phyloP scores from a whole-genome alignment of 2,113 vertebrate species.

The Sinocyclocheilus rhinocerous region DNA sequence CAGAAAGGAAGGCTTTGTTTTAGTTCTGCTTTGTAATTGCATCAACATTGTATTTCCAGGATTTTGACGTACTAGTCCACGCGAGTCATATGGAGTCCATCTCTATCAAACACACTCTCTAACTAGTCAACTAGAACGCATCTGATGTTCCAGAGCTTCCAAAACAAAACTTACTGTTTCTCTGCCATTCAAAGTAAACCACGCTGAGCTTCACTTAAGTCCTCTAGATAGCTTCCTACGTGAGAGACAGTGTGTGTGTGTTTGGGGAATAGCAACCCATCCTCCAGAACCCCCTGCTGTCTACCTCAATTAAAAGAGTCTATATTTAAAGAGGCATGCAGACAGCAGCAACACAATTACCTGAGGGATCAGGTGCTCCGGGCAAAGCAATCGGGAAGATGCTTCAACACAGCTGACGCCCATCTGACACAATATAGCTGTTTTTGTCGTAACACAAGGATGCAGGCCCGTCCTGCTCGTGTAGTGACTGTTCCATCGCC shows the following conservation, averaged over 20 bases:
- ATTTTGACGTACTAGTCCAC: background rate
- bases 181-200: slow-evolving; percentile 67
- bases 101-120: background rate
- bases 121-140: background rate
- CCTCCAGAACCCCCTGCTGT: slow-evolving; percentile 47
- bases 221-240: slow-evolving; percentile 58
- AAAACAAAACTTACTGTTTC: slow-evolving; percentile 40
- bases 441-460: background rate
- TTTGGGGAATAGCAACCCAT: slow-evolving; percentile 10
- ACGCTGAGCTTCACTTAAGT: slow-evolving; percentile 61
- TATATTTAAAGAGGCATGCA: slow-evolving; percentile 61
- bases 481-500: background rate
- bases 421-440: background rate
- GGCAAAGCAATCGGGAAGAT: slow-evolving; percentile 49
- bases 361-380: slow-evolving; percentile 58
- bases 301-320: slow-evolving; percentile 59
- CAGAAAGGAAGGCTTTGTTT: background rate
- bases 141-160: background rate
- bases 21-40: slow-evolving; percentile 3
- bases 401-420: background rate
- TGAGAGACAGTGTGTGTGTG: slow-evolving; percentile 39
- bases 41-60: slow-evolving; percentile 8
- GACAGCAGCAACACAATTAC: slow-evolving; percentile 63
- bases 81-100: background rate
- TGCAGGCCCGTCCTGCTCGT: background rate